These are phyloP conservation scores for Podilymbus podiceps DNA, from an alignment of 2,113 vertebrate genomes.

Conservation along the genomic window DNA sequence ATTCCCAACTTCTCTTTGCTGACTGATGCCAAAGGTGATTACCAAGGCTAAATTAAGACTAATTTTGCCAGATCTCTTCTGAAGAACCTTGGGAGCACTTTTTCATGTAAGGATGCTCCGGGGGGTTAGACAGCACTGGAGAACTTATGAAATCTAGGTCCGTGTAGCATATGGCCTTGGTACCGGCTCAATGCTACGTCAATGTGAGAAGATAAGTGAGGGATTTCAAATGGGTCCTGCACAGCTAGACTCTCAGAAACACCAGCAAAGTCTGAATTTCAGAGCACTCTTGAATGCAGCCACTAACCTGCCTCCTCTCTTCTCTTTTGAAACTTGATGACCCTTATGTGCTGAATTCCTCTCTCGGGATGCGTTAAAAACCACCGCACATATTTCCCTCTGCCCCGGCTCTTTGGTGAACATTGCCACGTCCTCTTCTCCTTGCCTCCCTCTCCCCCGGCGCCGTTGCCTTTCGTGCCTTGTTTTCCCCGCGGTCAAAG, in stretches of 20 bases:
- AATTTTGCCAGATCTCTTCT: conserved; percentile 22
- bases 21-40: conserved; percentile 30
- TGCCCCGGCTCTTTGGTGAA: neutral
- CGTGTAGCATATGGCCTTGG: neutral
- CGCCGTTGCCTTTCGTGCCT: neutral
- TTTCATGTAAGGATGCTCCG: neutral
- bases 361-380: neutral
- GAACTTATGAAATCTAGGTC: neutral
- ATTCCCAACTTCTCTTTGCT: neutral
- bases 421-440: neutral
- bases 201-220: neutral
- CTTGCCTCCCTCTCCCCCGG: neutral
- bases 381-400: neutral
- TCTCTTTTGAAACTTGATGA: neutral
- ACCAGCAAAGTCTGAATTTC: neutral
- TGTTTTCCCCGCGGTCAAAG: neutral
- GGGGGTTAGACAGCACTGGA: neutral
- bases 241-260: neutral
- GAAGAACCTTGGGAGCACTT: conserved; percentile 23
- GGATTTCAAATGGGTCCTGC: neutral
- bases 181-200: neutral
- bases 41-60: conserved; percentile 47
- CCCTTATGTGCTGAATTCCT: neutral
- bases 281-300: neutral
- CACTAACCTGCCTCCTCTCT: neutral